Base-by-base conservation (phyloP, 2,888 invertebrate species). In the Trisateles emortualis region DNA sequence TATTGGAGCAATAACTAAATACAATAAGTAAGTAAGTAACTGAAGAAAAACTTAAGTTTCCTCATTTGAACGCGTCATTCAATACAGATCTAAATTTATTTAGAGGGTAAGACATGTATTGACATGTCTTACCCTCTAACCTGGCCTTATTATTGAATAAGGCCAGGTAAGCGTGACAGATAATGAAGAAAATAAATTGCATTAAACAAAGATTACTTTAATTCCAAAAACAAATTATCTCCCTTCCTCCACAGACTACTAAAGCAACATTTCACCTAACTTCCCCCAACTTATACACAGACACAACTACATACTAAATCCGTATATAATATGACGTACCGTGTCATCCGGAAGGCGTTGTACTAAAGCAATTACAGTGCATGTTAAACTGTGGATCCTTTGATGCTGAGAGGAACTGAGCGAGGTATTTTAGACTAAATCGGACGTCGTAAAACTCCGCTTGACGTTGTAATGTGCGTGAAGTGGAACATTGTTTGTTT, bases 331-430 rank as follows among this genome's bases (percentile, higher is more conserved):
- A 16, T 36, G 26, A 26, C 4, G 19, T 36, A 16, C 17, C 16
- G 8, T 39, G 39, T 39, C 39, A 39, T 19, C 13, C 38, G 6
- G 17, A n/a, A 10, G 35, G 30, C 14, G 30, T 36, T 8, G 14
- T 38, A 26, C 22, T 29, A 9, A 50, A 57, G 45, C 46, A 59
- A 58, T 58, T 58, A 46, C 29, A 33, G 10, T 6, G 16, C n/a
- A 22, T 13, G 10, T 43, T 36, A 43, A 14, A 14, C 8, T 9
- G 2, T 14, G 6, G 32, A 11, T 33, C 33, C 14, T 33, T 33
- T 33, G 33, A 33, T 9, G 14, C 14, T 14, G 14, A 14, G 9
- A 33, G 1, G 13, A 8, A 9, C 9, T 14, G 8, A 33, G 14
- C 32, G n/a, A 11, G 11, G 5, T 9, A 33, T 33, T 33, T 33